A percentile compares a stretch with the other conserved stretches of the same genome.
phyloP scores from a whole-genome alignment of 2,113 vertebrate species.

The Siphamia tubifer region DNA sequence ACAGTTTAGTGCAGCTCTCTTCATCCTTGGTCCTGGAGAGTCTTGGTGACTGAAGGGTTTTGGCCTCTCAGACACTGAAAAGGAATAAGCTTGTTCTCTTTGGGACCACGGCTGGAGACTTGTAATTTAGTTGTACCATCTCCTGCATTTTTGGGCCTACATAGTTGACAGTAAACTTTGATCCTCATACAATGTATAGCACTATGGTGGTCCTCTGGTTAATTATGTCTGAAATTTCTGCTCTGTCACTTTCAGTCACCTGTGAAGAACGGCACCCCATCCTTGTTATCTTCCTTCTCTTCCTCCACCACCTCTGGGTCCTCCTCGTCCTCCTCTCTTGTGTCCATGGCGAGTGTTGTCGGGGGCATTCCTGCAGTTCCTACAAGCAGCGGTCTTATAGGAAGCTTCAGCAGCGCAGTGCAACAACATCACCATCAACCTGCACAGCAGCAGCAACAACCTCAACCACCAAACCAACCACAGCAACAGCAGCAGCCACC shows the following conservation, averaged over 20 bases:
- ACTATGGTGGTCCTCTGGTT: neutral
- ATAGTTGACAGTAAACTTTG: constrained; percentile 12
- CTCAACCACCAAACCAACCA: constrained; percentile 54
- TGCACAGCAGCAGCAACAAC: constrained; percentile 71
- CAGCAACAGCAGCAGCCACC: constrained; percentile 69
- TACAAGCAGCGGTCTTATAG: constrained; percentile 74
- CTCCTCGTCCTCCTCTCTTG: constrained; percentile 85
- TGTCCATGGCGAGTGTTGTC: constrained; percentile 80
- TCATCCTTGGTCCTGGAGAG: constrained; percentile 58
- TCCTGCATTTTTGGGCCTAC: constrained; percentile 17
- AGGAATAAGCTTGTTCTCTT: constrained; percentile 25
- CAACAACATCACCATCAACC: constrained; percentile 80
- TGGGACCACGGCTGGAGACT: constrained; percentile 55
- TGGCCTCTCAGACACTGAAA: constrained; percentile 18
- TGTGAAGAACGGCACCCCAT: constrained; percentile 90
- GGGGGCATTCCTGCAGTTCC: constrained; percentile 66
- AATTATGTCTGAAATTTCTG: constrained; percentile 27
- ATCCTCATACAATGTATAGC: neutral
- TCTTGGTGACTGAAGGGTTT: constrained; percentile 31
- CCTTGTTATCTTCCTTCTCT: constrained; percentile 85
- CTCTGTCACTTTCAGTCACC: constrained; percentile 81
- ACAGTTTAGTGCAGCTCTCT: constrained; percentile 51
- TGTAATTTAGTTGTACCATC: constrained; percentile 28
- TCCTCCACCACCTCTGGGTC: constrained; percentile 83
- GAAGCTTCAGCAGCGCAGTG: constrained; percentile 80